Conservation (phyloP, 1,140 invertebrate species). For the Schlechtendalia chinensis region DNA sequence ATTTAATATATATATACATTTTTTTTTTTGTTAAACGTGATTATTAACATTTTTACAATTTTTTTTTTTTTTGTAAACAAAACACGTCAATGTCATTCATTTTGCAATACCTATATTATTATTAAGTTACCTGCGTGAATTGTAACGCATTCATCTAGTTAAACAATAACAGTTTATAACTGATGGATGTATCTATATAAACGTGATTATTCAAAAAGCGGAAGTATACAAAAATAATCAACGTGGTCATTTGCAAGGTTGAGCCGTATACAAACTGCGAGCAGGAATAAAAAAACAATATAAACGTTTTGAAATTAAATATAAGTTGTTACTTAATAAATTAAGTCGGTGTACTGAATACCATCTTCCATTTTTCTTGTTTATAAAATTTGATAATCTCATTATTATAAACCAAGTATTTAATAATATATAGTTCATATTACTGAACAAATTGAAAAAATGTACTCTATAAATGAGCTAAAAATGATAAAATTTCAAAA, state of each 20-base stretch:
- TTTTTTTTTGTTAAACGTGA: no score
- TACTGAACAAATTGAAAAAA: background rate
- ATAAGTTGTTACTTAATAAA: slow-evolving; percentile 1
- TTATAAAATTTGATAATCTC: slow-evolving; percentile 16
- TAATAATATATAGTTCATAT: background rate
- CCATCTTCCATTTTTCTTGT: slow-evolving; percentile 22
- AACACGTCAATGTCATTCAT: background rate
- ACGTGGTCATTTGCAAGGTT: slow-evolving; percentile 10
- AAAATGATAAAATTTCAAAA: background rate
- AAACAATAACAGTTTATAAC: slow-evolving; percentile 10
- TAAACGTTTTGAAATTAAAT: slow-evolving; percentile 31
- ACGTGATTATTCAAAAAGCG: background rate
- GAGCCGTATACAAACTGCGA: background rate
- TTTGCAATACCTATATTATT: background rate
- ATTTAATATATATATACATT: no score
- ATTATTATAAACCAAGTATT: background rate
- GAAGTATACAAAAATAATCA: slow-evolving; percentile 24
- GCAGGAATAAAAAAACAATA: background rate
- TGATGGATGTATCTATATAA: background rate
- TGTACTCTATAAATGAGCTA: background rate
- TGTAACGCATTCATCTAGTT: background rate
- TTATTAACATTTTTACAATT: background rate
- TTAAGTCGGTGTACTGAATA: background rate
- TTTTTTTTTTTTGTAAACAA: background rate
- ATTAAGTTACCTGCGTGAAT: background rate